A percentile compares a stretch with the other conserved stretches of the same genome.
Evolutionary conservation across 2,113 vertebrate species (phyloP).

Genomic region (Pampusana beccarii): DNA sequence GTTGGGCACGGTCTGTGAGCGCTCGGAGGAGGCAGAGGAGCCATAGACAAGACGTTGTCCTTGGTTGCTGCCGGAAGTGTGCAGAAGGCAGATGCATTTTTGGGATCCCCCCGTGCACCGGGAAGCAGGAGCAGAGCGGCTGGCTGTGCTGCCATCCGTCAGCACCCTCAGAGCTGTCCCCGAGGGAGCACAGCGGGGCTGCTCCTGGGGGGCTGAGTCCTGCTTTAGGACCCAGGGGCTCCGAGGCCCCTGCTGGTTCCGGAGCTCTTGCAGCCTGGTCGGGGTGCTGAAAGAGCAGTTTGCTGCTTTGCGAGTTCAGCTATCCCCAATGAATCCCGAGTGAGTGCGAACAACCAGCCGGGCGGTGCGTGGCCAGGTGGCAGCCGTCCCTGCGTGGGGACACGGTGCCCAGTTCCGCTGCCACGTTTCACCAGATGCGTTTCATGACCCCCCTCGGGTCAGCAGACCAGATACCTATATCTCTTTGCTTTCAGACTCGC

Average conservation of each 20-base stretch:
- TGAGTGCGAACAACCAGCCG: not conserved
- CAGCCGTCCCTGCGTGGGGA: fast-evolving
- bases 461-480: not conserved
- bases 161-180: too few species aligned
- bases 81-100: not conserved
- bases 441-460: not conserved
- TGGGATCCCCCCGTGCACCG: not conserved
- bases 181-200: too few species aligned
- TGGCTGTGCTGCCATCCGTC: too few species aligned
- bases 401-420: not conserved
- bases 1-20: not conserved
- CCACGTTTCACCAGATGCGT: fast-evolving
- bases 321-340: not conserved
- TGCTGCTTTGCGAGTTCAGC: not conserved
- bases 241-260: too few species aligned
- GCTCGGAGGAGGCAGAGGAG: not conserved
- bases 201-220: too few species aligned
- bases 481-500: not conserved
- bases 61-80: not conserved
- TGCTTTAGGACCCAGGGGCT: too few species aligned
- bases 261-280: not conserved
- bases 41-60: not conserved
- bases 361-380: fast-evolving
- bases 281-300: not conserved
- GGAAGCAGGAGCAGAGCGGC: not conserved